Conservation (phyloP, 2,888 invertebrate species). For the Ceriagrion tenellum region DNA sequence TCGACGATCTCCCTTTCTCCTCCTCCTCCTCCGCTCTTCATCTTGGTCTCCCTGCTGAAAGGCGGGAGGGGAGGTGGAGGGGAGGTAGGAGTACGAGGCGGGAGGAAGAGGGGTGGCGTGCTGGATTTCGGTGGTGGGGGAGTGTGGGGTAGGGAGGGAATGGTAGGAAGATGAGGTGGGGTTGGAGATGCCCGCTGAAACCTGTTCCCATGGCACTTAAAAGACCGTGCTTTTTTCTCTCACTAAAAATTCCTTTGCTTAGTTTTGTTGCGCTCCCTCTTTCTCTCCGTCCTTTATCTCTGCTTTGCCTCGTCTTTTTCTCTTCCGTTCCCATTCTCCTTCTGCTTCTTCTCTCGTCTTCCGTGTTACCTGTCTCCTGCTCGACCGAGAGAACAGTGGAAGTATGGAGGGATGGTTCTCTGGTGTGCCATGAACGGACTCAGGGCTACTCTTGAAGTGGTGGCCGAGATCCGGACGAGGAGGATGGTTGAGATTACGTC, state of each 20-base stretch:
- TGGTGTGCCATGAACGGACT: neutral
- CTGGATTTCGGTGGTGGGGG: neutral
- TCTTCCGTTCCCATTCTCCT: neutral
- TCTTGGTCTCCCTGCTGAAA: neutral
- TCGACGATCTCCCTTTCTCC: neutral
- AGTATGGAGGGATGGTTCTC: neutral
- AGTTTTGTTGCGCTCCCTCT: slow-evolving; percentile 44
- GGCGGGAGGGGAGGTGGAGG: neutral
- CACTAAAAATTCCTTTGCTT: slow-evolving; percentile 64
- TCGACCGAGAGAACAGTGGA: neutral
- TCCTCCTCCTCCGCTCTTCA: neutral
- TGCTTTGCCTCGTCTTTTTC: neutral
- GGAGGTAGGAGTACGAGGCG: neutral
- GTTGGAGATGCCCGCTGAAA: slow-evolving; percentile 37
- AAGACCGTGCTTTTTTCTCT: slow-evolving; percentile 58
- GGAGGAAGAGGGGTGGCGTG: neutral
- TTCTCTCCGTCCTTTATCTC: neutral
- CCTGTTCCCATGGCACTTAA: slow-evolving; percentile 66
- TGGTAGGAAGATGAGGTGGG: neutral
- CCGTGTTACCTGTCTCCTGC: neutral
- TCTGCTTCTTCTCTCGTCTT: neutral
- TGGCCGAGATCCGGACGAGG: neutral
- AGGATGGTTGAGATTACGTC: neutral
- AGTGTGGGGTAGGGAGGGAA: neutral
- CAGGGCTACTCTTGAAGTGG: neutral